phyloP scores from a whole-genome alignment of 2,113 vertebrate species.

The Anser brachyrhynchus region DNA sequence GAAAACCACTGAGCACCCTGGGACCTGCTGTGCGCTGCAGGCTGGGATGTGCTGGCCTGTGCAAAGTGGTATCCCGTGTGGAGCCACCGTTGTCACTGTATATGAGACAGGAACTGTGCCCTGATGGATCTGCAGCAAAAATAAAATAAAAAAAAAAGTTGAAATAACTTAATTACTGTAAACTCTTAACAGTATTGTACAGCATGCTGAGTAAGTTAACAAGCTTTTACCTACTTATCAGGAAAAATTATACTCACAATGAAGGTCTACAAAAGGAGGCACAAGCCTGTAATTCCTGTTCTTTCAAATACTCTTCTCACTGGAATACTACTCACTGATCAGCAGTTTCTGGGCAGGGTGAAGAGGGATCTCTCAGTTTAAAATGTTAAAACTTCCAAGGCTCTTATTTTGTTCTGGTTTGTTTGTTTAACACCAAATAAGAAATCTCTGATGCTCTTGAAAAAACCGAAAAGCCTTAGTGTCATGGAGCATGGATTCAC shows the following conservation, averaged over 20 bases:
- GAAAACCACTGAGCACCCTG: constrained; percentile 95
- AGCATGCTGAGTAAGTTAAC: not conserved
- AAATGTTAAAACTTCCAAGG: not conserved
- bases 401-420: too few relatives aligned
- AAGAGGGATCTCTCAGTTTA: not conserved
- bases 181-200: not conserved
- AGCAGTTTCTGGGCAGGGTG: not conserved
- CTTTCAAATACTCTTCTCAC: not conserved
- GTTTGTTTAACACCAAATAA: not conserved
- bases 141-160: not conserved
- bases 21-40: constrained; percentile 92
- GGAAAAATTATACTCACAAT: not conserved
- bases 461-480: not conserved
- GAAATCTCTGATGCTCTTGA: not conserved
- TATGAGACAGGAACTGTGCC: constrained; percentile 93
- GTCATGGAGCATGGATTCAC: not conserved
- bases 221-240: not conserved
- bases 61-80: constrained; percentile 92
- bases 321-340: not conserved
- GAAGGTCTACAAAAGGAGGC: not conserved
- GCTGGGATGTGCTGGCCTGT: constrained; percentile 93
- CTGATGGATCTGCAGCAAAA: constrained; percentile 86
- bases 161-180: not conserved
- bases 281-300: not conserved
- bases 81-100: constrained; percentile 91